Conservation (phyloP, 1,140 invertebrate species). For the Lysiphlebus fabarum region DNA sequence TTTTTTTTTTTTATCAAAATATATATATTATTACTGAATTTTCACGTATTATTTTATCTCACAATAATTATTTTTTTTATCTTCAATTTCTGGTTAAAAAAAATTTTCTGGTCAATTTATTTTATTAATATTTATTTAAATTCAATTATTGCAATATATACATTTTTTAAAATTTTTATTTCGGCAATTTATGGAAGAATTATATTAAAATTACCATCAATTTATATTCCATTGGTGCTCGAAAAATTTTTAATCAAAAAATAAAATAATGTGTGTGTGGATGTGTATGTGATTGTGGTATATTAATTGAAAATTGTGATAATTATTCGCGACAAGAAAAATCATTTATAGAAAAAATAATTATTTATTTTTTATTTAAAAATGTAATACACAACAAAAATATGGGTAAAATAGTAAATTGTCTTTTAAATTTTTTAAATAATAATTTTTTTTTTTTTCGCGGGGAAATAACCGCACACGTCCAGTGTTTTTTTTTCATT, state of each 20-base stretch:
- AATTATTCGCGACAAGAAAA: constrained; percentile 40
- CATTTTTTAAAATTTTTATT: not conserved
- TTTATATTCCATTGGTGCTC: constrained; percentile 13
- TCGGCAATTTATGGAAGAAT: not conserved
- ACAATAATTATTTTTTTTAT: too few species aligned
- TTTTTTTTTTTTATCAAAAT: constrained; percentile 1
- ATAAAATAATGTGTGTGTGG: too few species aligned
- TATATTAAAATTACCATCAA: not conserved
- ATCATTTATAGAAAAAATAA: constrained; percentile 20
- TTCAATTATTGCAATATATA: too few species aligned
- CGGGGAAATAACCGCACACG: constrained; percentile 3
- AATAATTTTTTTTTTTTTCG: too few species aligned
- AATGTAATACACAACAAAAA: constrained; percentile 18
- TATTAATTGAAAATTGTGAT: constrained; percentile 48
- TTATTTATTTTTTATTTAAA: constrained; percentile 11
- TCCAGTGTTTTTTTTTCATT: constrained; percentile 17
- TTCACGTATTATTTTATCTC: constrained; percentile 4
- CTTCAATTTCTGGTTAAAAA: too few species aligned
- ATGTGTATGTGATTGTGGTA: not conserved
- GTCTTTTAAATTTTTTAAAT: too few species aligned
- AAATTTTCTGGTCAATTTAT: too few species aligned
- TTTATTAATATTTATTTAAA: too few species aligned
- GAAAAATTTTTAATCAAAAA: not conserved
- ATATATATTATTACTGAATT: not conserved
- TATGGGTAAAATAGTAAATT: constrained; percentile 15